Evolutionary conservation across 2,888 invertebrate genomes (phyloP).

Genomic region (Drosophila anomalata): DNA sequence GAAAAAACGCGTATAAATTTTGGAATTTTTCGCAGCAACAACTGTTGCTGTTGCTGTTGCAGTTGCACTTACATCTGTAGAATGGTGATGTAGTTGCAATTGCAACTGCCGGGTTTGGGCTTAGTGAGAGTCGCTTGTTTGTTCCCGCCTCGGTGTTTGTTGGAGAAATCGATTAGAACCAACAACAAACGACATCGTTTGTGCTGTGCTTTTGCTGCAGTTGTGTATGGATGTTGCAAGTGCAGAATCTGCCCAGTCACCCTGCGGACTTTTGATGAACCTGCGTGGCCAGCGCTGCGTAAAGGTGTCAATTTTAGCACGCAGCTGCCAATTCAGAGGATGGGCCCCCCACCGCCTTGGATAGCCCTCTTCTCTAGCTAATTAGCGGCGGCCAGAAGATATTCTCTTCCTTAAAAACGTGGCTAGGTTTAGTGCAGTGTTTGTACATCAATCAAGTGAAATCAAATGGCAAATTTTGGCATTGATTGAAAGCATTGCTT

Average conservation of each 20-base stretch:
- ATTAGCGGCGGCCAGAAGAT: slow-evolving; percentile 32
- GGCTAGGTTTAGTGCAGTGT: slow-evolving; percentile 39
- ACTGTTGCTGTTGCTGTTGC: slow-evolving; percentile 58
- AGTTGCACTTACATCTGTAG: slow-evolving; percentile 10
- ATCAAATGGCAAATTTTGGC: slow-evolving; percentile 60
- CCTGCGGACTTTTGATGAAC: slow-evolving; percentile 70
- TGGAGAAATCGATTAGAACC: slow-evolving; percentile 79
- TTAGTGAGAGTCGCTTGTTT: slow-evolving; percentile 72
- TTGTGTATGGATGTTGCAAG: slow-evolving; percentile 28
- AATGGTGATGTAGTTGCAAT: slow-evolving; percentile 36
- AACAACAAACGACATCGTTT: slow-evolving; percentile 64
- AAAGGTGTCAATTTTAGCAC: slow-evolving; percentile 80
- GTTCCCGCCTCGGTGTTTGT: slow-evolving; percentile 68
- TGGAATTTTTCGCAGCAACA: slow-evolving; percentile 63
- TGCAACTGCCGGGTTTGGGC: slow-evolving; percentile 41
- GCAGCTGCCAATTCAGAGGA: slow-evolving; percentile 68
- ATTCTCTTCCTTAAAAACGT: slow-evolving; percentile 35
- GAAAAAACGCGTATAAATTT: slow-evolving; percentile 72
- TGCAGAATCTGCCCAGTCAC: slow-evolving; percentile 63
- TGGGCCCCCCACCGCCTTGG: slow-evolving; percentile 15
- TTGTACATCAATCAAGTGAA: slow-evolving; percentile 71
- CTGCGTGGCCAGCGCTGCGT: slow-evolving; percentile 70
- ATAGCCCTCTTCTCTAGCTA: slow-evolving; percentile 25
- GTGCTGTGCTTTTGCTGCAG: slow-evolving; percentile 17
- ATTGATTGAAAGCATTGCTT: slow-evolving; percentile 68